Evolutionary conservation across 2,797 vertebrate species (phyloP).

Genomic region (Glyptemys insculpta): DNA sequence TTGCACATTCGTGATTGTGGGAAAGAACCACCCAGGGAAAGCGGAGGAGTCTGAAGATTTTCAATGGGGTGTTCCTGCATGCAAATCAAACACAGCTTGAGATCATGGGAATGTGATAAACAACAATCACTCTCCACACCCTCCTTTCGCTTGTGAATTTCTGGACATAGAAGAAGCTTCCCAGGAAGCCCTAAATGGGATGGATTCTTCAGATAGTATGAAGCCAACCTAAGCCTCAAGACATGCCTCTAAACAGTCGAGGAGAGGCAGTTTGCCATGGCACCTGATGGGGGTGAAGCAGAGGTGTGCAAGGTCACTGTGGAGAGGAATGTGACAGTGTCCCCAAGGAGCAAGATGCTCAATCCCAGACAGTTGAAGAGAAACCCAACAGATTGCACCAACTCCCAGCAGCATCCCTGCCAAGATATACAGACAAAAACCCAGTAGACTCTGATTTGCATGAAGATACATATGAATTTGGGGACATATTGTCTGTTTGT

Average conservation of each 20-base stretch:
- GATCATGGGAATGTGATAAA: conserved; percentile 68
- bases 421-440: too few species aligned
- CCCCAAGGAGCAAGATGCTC: too few species aligned
- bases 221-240: background rate
- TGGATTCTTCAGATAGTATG: conserved; percentile 64
- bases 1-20: conserved; percentile 63
- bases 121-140: conserved; percentile 52
- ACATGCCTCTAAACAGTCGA: conserved; percentile 60
- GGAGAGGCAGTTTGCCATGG: conserved; percentile 67
- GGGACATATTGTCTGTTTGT: too few species aligned
- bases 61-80: conserved; percentile 63
- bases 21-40: conserved; percentile 57
- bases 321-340: too few species aligned
- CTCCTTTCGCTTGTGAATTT: conserved; percentile 64
- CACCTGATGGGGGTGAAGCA: conserved; percentile 43
- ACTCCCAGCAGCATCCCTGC: too few species aligned
- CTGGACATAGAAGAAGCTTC: conserved; percentile 59
- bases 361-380: too few species aligned
- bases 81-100: conserved; percentile 68
- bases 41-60: conserved; percentile 54
- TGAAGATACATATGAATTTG: too few species aligned
- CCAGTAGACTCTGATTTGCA: too few species aligned
- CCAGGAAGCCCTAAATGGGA: conserved; percentile 62
- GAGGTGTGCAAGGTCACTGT: too few species aligned
- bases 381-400: too few species aligned